Base-by-base conservation (phyloP, 2,113 vertebrate genomes). In the Clarias batrachus region DNA sequence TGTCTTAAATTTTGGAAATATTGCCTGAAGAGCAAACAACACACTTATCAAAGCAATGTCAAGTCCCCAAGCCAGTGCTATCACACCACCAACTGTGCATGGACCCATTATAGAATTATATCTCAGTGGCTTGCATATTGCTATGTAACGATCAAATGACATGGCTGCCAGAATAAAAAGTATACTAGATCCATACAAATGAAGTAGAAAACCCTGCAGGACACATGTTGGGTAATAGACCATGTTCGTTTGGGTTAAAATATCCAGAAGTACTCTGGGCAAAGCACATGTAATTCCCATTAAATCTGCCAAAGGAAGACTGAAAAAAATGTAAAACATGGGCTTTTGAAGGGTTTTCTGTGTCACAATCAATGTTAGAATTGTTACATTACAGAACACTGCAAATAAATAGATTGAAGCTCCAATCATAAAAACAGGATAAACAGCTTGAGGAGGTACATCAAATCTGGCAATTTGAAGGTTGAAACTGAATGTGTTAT, bases 401-500 rank as follows among this genome's bases (percentile, higher is more conserved):
- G 86, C 56, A 62, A 89, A 89, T 25, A 89, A 21, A 30, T 86
- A 89, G 25, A 89, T 79, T 11, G 88, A 17, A 68, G 11, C 17
- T 74, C 89, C 89, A 86, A 56, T 54, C 0, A 79, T 71, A 62
- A 88, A 86, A 25, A 86, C 62, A 63, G 92, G 93, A 88, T 93
- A 94, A 84, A 91, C 93, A 74, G 91, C 93, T 54, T 91, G 87
- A 2, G 73, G 65, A 65, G 91, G 90, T 62, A 95, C 90, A 27
- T 91, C 87, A 94, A 88, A 37, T 87, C 93, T 86, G 92, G 85
- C 54, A 87, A 86, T 71, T 27, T 91, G 52, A 91, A 84, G 56
- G 48, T 86, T 56, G 82, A 91, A 77, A 91, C 91, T 2, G 19
- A 27, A 88, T 93, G 94, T 78, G 88, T 89, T 92, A 94, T 94